Evolutionary conservation across 2,113 vertebrate species (phyloP).

Genomic region (Myotis brandtii): DNA sequence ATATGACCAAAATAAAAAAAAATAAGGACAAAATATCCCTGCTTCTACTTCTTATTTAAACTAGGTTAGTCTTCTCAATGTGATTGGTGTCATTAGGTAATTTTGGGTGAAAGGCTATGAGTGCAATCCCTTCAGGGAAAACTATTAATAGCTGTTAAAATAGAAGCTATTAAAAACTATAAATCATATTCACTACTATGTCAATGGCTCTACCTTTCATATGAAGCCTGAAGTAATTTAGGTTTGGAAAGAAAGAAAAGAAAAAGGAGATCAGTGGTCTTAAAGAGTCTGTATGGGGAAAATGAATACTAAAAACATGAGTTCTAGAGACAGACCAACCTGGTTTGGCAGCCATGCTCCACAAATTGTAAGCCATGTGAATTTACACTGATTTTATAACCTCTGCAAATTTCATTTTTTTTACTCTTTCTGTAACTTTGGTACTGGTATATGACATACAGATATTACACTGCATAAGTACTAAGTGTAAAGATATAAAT

Average conservation of each 20-base stretch:
- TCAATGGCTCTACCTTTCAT: neutral
- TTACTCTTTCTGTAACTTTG: neutral
- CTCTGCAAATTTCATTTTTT: neutral
- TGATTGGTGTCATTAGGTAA: slow-evolving; percentile 3
- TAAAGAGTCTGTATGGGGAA: neutral
- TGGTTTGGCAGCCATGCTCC: neutral
- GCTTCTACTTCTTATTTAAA: neutral
- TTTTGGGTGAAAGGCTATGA: slow-evolving; percentile 41
- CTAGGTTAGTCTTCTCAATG: neutral
- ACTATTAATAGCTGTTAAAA: slow-evolving; percentile 56
- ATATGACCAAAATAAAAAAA: neutral
- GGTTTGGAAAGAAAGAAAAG: neutral
- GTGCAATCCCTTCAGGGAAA: slow-evolving; percentile 37
- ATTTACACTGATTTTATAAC: neutral
- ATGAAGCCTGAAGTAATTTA: neutral
- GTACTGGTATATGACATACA: neutral
- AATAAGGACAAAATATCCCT: neutral
- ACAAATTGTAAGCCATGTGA: neutral
- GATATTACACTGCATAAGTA: neutral
- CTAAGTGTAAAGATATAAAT: neutral
- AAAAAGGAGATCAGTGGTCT: neutral
- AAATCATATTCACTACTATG: slow-evolving; percentile 59
- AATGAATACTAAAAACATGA: neutral
- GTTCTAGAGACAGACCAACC: neutral
- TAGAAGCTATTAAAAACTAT: slow-evolving; percentile 63